Evolutionary conservation across 2,113 vertebrate genomes (phyloP).

Genomic region (Xiphophorus hellerii): DNA sequence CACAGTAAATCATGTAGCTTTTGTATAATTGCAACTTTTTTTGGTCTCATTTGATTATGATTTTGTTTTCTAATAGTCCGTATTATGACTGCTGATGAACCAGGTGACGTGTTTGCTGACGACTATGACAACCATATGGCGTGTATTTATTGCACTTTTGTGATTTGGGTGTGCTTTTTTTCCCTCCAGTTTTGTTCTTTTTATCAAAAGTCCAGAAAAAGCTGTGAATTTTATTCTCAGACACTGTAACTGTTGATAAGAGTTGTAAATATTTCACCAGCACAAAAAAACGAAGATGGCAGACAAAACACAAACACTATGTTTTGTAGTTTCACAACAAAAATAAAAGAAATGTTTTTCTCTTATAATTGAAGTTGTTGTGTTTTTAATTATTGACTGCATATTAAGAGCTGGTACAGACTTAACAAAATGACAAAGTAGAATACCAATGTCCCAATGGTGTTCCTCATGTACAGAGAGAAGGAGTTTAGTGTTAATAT

Average conservation of each 20-base stretch:
- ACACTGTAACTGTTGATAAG: slow-evolving; percentile 80
- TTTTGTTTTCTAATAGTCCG: slow-evolving; percentile 44
- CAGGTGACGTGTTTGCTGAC: slow-evolving; percentile 47
- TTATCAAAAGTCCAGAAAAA: slow-evolving; percentile 75
- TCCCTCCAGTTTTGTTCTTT: slow-evolving; percentile 47
- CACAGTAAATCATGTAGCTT: slow-evolving; percentile 53
- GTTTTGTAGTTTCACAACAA: slow-evolving; percentile 87
- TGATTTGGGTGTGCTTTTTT: slow-evolving; percentile 79
- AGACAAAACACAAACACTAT: slow-evolving; percentile 52
- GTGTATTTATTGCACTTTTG: slow-evolving; percentile 85
- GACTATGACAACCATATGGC: slow-evolving; percentile 62
- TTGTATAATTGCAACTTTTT: slow-evolving; percentile 41
- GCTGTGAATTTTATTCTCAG: slow-evolving; percentile 85
- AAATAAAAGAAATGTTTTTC: slow-evolving; percentile 76
- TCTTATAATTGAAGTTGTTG: slow-evolving; percentile 63
- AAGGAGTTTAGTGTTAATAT: too few relatives aligned
- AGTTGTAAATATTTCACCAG: slow-evolving; percentile 86
- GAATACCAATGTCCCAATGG: too few relatives aligned
- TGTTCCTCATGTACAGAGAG: too few relatives aligned
- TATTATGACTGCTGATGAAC: slow-evolving; percentile 57
- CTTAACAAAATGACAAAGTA: neutral
- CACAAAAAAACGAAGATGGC: slow-evolving; percentile 56
- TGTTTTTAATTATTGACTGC: neutral
- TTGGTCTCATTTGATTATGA: slow-evolving; percentile 36
- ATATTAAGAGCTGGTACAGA: neutral